phyloP scores from a whole-genome alignment of 2,113 vertebrate genomes.

The Micromys minutus region DNA sequence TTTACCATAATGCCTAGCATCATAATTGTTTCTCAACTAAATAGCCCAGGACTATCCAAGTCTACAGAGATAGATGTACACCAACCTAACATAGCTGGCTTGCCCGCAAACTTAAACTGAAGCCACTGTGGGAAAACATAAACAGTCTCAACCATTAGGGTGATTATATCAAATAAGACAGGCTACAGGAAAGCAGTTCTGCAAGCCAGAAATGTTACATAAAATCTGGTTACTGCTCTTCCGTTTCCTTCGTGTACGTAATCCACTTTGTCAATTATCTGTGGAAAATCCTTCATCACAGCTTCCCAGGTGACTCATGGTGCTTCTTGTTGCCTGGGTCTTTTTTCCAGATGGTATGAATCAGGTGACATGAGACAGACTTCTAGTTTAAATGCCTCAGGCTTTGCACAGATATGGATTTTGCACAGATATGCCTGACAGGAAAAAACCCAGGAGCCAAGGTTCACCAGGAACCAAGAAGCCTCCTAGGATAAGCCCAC shows the following conservation, averaged over 20 bases:
- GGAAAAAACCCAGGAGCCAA: background rate
- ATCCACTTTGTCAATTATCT: background rate
- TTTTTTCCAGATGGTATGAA: background rate
- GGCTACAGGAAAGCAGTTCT: constrained; percentile 36
- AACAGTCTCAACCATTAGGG: background rate
- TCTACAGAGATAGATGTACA: background rate
- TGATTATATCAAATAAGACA: constrained; percentile 41
- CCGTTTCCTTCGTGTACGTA: background rate
- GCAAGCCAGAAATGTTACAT: constrained; percentile 25
- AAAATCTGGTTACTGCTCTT: background rate
- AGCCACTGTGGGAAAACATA: background rate
- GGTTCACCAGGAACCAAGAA: background rate
- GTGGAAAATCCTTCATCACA: background rate
- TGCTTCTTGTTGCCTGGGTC: background rate
- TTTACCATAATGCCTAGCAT: constrained; percentile 26
- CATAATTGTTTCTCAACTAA: constrained; percentile 30
- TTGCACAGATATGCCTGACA: background rate
- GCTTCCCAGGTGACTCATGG: background rate
- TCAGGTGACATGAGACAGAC: background rate
- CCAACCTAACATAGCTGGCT: constrained; percentile 18
- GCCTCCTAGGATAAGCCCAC: background rate
- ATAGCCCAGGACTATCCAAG: background rate
- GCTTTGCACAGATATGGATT: background rate
- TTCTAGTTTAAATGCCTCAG: background rate
- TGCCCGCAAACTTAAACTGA: background rate